A percentile compares a stretch with the other conserved stretches of the same genome.
These are phyloP conservation scores for Festucalex cinctus DNA, from an alignment of 2,113 vertebrate genomes.

Conservation along the genomic window DNA sequence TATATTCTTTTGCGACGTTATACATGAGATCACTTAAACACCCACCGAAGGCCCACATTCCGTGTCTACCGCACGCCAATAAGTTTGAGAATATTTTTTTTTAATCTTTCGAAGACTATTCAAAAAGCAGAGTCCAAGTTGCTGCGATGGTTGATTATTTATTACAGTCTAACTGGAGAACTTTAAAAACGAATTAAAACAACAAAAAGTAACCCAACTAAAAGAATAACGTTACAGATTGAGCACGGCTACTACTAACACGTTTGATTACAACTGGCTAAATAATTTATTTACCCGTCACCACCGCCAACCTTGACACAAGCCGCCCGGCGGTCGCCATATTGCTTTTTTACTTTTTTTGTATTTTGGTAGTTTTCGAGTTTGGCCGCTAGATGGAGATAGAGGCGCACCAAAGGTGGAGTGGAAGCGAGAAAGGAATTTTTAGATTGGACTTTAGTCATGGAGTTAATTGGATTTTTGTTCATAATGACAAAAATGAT, in stretches of 20 bases:
- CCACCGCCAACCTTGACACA: constrained; percentile 68
- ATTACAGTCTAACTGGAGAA: no score
- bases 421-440: neutral
- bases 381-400: constrained; percentile 26
- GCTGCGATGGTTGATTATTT: neutral
- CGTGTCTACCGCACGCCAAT: no score
- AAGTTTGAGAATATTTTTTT: no score
- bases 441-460: neutral
- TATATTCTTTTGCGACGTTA: no score
- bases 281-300: constrained; percentile 62
- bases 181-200: no score
- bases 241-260: neutral
- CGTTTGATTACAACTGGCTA: neutral
- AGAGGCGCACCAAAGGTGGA: no score
- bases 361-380: constrained; percentile 18
- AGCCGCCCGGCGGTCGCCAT: constrained; percentile 69
- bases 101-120: no score
- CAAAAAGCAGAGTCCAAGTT: no score
- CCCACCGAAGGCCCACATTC: no score
- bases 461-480: neutral
- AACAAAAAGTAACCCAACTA: no score
- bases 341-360: neutral
- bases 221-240: neutral
- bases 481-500: neutral
- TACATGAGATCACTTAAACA: no score